Percentiles rank a stretch among this genome's conserved stretches.
Evolutionary conservation across 2,113 vertebrate species (phyloP).

Genomic region (Pterocles burchelli): DNA sequence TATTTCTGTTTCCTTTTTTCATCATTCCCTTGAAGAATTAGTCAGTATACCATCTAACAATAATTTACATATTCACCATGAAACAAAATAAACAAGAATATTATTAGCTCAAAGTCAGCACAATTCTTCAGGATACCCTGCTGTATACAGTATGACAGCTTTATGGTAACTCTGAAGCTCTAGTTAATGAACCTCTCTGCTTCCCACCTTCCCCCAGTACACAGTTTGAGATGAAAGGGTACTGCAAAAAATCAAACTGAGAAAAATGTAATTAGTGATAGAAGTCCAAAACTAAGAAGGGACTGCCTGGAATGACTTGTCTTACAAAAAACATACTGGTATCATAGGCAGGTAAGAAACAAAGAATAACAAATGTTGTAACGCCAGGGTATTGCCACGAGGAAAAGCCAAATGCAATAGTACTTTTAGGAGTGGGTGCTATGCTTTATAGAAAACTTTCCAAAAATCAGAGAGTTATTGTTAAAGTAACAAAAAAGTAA

Average conservation of each 20-base stretch:
- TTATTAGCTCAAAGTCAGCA: background rate
- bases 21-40: background rate
- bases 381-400: background rate
- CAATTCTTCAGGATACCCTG: background rate
- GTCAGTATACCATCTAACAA: background rate
- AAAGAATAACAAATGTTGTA: background rate
- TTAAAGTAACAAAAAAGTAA: background rate
- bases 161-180: background rate
- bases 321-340: background rate
- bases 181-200: background rate
- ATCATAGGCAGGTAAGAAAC: background rate
- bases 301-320: background rate
- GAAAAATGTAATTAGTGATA: background rate
- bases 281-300: background rate
- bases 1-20: background rate
- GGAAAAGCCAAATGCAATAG: background rate
- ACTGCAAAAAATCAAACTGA: background rate
- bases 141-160: rapidly evolving
- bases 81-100: background rate
- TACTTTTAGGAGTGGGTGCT: background rate
- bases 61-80: background rate
- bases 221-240: background rate
- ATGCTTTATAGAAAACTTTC: background rate
- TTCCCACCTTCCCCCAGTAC: too few species aligned
- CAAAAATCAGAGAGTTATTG: background rate